Percentiles rank a stretch among this genome's conserved stretches.
phyloP scores from a whole-genome alignment of 1,140 invertebrate species.

The Calliopsis andreniformis region DNA sequence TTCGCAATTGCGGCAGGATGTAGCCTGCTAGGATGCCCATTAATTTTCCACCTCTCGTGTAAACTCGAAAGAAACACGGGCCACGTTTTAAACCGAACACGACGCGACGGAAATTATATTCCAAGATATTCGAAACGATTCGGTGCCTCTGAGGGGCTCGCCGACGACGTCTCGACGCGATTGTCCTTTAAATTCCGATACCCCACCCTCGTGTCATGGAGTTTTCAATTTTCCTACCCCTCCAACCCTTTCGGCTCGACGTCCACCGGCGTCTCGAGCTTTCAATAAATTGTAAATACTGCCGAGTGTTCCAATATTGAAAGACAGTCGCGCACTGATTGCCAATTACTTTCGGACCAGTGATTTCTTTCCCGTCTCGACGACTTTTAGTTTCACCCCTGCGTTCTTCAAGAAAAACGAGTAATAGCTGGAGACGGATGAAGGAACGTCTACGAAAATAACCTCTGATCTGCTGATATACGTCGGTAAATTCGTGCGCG shows the following conservation, averaged over 20 bases:
- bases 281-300: constrained; percentile 63
- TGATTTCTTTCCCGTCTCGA: constrained; percentile 33
- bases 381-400: constrained; percentile 40
- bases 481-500: too few relatives aligned
- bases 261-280: constrained; percentile 42
- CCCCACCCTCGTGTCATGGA: constrained; percentile 13
- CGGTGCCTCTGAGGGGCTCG: too few relatives aligned
- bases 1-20: constrained; percentile 18
- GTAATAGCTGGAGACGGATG: neutral
- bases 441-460: too few relatives aligned
- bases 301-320: constrained; percentile 56
- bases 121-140: neutral
- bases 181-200: constrained; percentile 46
- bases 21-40: constrained; percentile 21
- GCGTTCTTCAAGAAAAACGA: neutral
- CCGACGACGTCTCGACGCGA: too few relatives aligned
- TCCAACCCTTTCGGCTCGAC: constrained; percentile 30
- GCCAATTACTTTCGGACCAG: constrained; percentile 56
- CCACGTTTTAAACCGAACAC: neutral
- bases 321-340: constrained; percentile 57
- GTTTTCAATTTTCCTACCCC: constrained; percentile 45
- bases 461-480: too few relatives aligned
- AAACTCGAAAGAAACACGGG: constrained; percentile 38
- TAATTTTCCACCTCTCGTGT: constrained; percentile 4
- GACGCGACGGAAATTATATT: constrained; percentile 6